These are phyloP conservation scores for Noctua comes DNA, from an alignment of 2,888 invertebrate genomes.

Conservation along the genomic window DNA sequence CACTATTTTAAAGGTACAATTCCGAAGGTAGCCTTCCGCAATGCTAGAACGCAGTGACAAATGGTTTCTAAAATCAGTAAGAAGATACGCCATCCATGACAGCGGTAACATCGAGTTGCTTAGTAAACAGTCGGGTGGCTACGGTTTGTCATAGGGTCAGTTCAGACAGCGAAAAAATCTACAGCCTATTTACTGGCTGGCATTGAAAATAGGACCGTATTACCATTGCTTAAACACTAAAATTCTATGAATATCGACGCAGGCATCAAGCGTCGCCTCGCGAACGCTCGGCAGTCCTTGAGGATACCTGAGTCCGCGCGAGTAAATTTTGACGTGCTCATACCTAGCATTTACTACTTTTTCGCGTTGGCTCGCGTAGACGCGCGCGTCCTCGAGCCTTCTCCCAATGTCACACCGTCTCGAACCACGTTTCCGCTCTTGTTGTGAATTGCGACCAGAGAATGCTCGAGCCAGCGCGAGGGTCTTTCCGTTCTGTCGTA, in stretches of 20 bases:
- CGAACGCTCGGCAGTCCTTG: neutral
- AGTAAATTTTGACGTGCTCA: neutral
- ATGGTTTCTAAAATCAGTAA: neutral
- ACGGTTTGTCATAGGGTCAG: neutral
- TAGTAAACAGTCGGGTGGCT: neutral
- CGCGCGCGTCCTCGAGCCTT: no score
- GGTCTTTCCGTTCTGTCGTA: neutral
- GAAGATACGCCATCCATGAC: neutral
- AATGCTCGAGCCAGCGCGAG: neutral
- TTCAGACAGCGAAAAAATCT: neutral
- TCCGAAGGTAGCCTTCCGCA: neutral
- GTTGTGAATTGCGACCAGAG: neutral
- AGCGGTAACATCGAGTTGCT: neutral
- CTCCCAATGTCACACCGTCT: neutral
- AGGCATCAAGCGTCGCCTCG: neutral
- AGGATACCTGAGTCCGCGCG: neutral
- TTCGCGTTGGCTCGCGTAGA: no score
- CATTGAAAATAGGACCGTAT: neutral
- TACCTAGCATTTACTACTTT: no score
- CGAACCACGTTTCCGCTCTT: neutral
- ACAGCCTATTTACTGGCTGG: neutral
- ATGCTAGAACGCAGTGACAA: neutral
- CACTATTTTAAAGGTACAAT: slow-evolving; percentile 25
- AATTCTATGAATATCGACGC: neutral
- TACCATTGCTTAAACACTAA: neutral